Evolutionary conservation across 2,797 vertebrate species (phyloP), one percentile per base, ranked within the genome.

Genomic region (Notoglanidium macrostoma): DNA sequence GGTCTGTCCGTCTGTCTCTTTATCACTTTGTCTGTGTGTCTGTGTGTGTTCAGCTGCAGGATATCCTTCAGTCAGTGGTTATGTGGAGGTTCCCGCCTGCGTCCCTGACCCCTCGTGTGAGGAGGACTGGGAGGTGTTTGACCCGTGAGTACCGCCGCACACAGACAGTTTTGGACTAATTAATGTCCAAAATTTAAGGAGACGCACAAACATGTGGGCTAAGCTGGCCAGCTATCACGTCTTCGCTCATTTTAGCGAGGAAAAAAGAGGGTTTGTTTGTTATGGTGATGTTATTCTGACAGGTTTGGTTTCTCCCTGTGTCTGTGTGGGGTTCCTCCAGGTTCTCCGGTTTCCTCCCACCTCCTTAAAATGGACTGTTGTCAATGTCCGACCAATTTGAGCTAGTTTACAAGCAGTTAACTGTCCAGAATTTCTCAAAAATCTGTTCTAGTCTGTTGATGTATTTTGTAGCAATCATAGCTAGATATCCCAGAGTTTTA

Each of bases 121-220:
- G 91, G 98, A 99, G 92, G 98, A 99, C 94, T 99, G 98, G 98
- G 98, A 99, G 92, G 98, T 99, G 85, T 99, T 99, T 96, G 98
- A 99, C 93, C 98, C 98, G 98, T 99, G 92, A 97, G 98, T 98
- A 85, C 97, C 98, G 3, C 96, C 17, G 78, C 55, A 17, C 57
- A 14, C 78, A n/a, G 55, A 17, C 54, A 1, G 2, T 14, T 46
- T 49, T n/a, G 29, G 15, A 57, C 72, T 49, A n/a, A 49, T 51
- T 49, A 5, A n/a, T 1, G 23, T 49, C 14, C 1, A 19, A 2
- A 21, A 12, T 55, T 54, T 32, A 55, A 29, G 44, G 23, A 54
- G 46, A 54, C 12, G 1, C 26, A 49, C 70, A 21, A 44, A 23
- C 26, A 5, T 15, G 46, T 29, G 46, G 26, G 29, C 19, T 19